Conservation (phyloP, 1,140 invertebrate species). For the Drosophila repletoides region DNA sequence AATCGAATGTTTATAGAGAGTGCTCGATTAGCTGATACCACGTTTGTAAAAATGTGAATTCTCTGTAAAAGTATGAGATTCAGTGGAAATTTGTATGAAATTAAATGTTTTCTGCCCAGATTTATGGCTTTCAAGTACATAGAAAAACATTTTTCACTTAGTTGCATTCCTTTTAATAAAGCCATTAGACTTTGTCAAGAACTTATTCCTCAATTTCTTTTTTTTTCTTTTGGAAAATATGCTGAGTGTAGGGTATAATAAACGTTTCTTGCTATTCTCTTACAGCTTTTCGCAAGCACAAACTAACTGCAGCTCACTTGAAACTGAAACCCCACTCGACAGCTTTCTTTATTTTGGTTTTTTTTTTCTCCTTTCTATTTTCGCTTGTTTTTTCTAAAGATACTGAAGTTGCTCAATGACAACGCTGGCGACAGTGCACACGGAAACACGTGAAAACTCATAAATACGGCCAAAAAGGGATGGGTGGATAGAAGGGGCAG, state of each 20-base stretch:
- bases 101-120: no score
- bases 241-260: constrained; percentile 23
- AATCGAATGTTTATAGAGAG: no score
- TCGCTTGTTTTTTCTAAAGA: constrained; percentile 40
- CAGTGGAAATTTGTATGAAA: no score
- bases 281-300: constrained; percentile 3
- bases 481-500: neutral
- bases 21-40: no score
- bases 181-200: no score
- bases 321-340: constrained; percentile 63
- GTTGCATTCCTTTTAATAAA: no score
- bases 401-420: constrained; percentile 57
- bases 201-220: no score
- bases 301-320: constrained; percentile 51
- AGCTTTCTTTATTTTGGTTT: constrained; percentile 20
- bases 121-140: no score
- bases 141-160: no score
- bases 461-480: constrained; percentile 33
- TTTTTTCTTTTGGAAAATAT: no score
- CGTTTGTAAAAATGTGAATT: no score
- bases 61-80: no score
- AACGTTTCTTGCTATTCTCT: constrained; percentile 40
- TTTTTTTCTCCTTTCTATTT: neutral
- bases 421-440: constrained; percentile 40
- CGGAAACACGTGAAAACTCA: constrained; percentile 61